Evolutionary conservation across 2,113 vertebrate genomes (phyloP), one percentile per base, ranked within the genome.

Genomic region (Bucco capensis): DNA sequence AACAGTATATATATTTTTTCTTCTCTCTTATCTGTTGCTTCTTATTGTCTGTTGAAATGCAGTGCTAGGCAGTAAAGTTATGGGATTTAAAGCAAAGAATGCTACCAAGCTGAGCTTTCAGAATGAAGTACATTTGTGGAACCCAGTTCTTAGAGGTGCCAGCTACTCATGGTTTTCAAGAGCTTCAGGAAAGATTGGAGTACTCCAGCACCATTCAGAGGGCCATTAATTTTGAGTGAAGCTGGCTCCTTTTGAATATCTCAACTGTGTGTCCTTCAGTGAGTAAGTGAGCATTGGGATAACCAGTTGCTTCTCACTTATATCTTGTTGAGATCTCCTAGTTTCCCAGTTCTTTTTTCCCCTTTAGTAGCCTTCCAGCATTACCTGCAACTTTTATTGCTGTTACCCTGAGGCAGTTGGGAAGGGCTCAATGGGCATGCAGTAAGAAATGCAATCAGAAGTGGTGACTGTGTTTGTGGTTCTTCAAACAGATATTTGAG

Each of bases 341-440:
- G 5, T 44, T 83, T 71, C 56, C 81, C 3, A 2, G 5, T 0
- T 38, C 25, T 8, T 0, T 57, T 83, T 85, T 44, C 8, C 28
- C 15, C 8, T 23, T 35, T 71, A 28, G 35, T 16, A 65, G 7
- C 31, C 30, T 73, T 51, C 25, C 27, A 58, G 21, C 31, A 22
- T 62, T 50, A 38, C 24, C 42, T 80, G 54, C n/a, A 38, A 28
- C 7, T 47, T 58, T 13, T 38, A 37, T 28, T 72, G 31, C n/a
- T 0, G 2, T n/a, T n/a, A n/a, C n/a, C 5, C 57, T 12, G 22
- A 0, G 3, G 8, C 19, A 31, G 37, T 28, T 44, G 19, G 4
- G 33, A 24, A 5, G 5, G 5, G 25, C 61, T 67, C 31, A 5
- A 2, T 17, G 51, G 57, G 6, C 12, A 6, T 8, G n/a, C 5